Evolutionary conservation across 2,888 invertebrate species (phyloP).

Genomic region (Polyommatus iphigenia): DNA sequence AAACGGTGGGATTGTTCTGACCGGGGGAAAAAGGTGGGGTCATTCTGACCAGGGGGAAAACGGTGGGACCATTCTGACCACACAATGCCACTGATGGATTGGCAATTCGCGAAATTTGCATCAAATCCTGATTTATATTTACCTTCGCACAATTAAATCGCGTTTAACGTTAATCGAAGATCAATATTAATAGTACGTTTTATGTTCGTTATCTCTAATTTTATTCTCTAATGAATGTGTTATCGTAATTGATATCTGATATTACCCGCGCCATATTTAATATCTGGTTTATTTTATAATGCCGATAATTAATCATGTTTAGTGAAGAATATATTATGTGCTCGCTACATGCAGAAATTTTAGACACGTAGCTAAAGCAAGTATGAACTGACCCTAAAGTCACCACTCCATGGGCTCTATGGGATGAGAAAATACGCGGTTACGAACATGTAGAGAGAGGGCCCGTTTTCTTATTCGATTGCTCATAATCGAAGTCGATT

Average conservation of each 20-base stretch:
- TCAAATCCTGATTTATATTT: conserved; percentile 40
- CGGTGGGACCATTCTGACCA: conserved; percentile 27
- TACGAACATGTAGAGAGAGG: no score
- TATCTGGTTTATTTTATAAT: background rate
- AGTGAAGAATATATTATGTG: background rate
- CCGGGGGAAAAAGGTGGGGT: background rate
- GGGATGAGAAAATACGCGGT: no score
- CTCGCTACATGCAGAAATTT: background rate
- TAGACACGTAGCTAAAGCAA: no score
- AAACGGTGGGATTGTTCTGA: background rate
- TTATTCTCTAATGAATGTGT: background rate
- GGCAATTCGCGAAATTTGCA: conserved; percentile 38
- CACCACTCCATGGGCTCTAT: no score
- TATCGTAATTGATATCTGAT: conserved; percentile 16
- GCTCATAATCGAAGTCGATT: no score
- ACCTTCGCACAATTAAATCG: conserved; percentile 29
- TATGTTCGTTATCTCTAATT: conserved; percentile 7
- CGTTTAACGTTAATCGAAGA: background rate
- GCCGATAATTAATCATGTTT: no score
- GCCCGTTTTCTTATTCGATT: no score
- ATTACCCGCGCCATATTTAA: background rate
- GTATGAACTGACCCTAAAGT: no score
- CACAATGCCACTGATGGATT: conserved; percentile 41
- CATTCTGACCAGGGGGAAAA: background rate
- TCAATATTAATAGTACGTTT: conserved; percentile 10